These are phyloP conservation scores for Altica lythri DNA, from an alignment of 2,888 invertebrate species.

Conservation along the genomic window DNA sequence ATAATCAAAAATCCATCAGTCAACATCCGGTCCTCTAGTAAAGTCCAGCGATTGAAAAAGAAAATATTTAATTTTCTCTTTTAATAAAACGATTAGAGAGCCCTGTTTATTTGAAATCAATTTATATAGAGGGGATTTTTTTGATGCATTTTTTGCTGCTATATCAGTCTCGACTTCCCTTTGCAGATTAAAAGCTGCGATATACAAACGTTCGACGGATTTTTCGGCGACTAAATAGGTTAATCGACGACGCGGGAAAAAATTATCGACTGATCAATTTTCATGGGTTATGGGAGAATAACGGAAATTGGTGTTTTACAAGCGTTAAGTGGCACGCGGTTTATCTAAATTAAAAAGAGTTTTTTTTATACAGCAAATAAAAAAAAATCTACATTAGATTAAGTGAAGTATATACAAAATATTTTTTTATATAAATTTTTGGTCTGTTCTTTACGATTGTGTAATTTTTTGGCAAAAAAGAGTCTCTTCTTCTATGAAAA, in stretches of 20 bases:
- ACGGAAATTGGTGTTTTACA: slow-evolving; percentile 32
- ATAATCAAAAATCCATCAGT: slow-evolving; percentile 22
- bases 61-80: slow-evolving; percentile 46
- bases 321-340: slow-evolving; percentile 9
- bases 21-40: slow-evolving; percentile 32
- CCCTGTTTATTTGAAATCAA: slow-evolving; percentile 43
- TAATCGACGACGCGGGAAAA: slow-evolving; percentile 37
- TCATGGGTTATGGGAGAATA: slow-evolving; percentile 31
- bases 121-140: slow-evolving; percentile 40
- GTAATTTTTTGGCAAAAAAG: too few relatives aligned
- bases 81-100: slow-evolving; percentile 46
- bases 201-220: slow-evolving; percentile 32
- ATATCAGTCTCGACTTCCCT: slow-evolving; percentile 39
- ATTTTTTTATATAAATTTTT: too few relatives aligned
- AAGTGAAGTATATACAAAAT: too few relatives aligned
- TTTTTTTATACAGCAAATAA: too few relatives aligned
- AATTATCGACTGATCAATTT: slow-evolving; percentile 40
- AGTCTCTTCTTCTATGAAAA: too few relatives aligned
- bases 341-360: too few relatives aligned
- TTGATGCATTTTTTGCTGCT: slow-evolving; percentile 39
- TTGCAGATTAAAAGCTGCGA: slow-evolving; percentile 37
- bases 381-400: too few relatives aligned
- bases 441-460: too few relatives aligned
- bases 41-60: slow-evolving; percentile 41
- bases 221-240: slow-evolving; percentile 38